A percentile compares a stretch with the other conserved stretches of the same genome.
phyloP scores from a whole-genome alignment of 2,113 vertebrate species.

The Eonycteris spelaea region DNA sequence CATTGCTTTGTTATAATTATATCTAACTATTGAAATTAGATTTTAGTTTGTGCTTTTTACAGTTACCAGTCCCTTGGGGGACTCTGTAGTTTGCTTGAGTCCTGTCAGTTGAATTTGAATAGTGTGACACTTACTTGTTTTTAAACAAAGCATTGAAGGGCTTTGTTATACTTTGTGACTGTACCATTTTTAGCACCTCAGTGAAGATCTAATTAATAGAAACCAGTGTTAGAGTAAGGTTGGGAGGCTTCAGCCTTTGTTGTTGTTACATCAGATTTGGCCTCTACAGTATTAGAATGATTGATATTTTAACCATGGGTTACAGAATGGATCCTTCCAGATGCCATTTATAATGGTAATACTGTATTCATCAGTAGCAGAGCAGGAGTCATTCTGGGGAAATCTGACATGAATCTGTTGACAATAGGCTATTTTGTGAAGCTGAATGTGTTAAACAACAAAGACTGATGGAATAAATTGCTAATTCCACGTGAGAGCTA shows the following conservation, averaged over 20 bases:
- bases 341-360: background rate
- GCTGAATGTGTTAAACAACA: constrained; percentile 64
- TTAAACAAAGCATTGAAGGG: background rate
- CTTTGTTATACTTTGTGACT: background rate
- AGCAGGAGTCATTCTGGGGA: constrained; percentile 43
- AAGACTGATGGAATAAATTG: constrained; percentile 72
- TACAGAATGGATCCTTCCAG: background rate
- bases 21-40: constrained; percentile 23
- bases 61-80: background rate
- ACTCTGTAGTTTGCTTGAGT: background rate
- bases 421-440: constrained; percentile 63
- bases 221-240: background rate
- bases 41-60: constrained; percentile 44
- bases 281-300: background rate
- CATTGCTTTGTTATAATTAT: constrained; percentile 20
- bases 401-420: constrained; percentile 28
- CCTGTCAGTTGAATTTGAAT: constrained; percentile 8
- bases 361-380: constrained; percentile 11
- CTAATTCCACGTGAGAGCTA: constrained; percentile 75
- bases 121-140: constrained; percentile 25
- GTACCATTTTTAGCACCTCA: constrained; percentile 42
- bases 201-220: background rate
- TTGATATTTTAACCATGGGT: background rate
- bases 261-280: background rate
- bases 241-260: background rate